A percentile compares a stretch with the other conserved stretches of the same genome.
phyloP scores from a whole-genome alignment of 2,888 invertebrate species.

The Hoplodrina blanda region DNA sequence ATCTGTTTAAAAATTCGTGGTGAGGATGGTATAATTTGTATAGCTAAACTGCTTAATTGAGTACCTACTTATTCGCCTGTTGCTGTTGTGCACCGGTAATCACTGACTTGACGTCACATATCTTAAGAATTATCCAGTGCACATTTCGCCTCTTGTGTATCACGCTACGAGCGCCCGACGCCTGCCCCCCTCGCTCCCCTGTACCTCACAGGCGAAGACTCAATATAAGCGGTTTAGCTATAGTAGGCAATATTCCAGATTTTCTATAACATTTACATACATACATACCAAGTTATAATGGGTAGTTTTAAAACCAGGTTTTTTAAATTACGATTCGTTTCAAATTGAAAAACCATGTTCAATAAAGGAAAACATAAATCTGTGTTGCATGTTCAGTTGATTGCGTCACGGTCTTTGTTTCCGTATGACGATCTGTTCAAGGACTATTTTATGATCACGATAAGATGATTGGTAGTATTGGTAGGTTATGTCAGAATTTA shows the following conservation, averaged over 20 bases:
- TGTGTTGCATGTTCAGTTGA: conserved; percentile 25
- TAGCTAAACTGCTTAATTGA: no score
- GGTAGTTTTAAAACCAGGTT: not conserved
- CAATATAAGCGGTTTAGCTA: no score
- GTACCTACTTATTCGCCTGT: no score
- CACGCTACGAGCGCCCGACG: no score
- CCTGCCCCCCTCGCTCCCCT: no score
- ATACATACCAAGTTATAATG: not conserved
- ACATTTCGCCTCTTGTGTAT: no score
- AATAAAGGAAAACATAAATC: conserved; percentile 40
- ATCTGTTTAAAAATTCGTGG: not conserved
- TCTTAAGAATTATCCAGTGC: no score
- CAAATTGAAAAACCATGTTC: conserved; percentile 27
- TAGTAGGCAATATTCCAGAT: not conserved
- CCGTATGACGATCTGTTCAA: conserved; percentile 22
- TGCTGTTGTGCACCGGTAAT: no score
- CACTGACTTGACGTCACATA: no score
- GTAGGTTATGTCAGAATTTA: conserved; percentile 6
- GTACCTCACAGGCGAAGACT: no score
- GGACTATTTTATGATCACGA: conserved; percentile 24
- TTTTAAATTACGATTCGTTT: conserved; percentile 9
- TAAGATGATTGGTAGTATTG: conserved; percentile 31
- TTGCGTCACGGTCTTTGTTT: conserved; percentile 51
- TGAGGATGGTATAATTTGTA: not conserved
- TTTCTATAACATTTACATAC: not conserved